These are phyloP conservation scores for Emydura subglobosa DNA, from an alignment of 2,113 vertebrate genomes.

Conservation along the genomic window DNA sequence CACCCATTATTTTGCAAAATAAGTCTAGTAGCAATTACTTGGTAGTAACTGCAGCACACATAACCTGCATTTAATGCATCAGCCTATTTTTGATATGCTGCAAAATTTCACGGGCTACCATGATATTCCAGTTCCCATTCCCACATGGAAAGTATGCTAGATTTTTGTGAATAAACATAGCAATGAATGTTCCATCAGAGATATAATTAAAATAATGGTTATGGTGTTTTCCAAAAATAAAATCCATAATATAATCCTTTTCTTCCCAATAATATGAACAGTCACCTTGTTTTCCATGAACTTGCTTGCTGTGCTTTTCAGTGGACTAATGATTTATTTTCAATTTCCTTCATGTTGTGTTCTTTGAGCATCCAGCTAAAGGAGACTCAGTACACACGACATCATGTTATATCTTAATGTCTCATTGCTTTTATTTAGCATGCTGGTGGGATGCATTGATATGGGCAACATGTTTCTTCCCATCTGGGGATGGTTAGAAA, in stretches of 20 bases:
- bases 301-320: background rate
- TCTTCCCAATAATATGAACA: conserved; percentile 30
- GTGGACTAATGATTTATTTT: background rate
- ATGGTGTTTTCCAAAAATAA: conserved; percentile 47
- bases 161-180: conserved; percentile 33
- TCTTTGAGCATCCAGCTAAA: background rate
- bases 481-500: too few species aligned
- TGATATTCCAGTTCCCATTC: background rate
- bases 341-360: background rate
- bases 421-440: background rate
- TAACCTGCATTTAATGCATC: too few species aligned
- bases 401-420: background rate
- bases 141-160: background rate
- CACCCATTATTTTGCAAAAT: background rate
- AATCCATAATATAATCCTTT: conserved; percentile 48
- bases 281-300: background rate
- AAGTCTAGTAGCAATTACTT: too few species aligned
- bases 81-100: too few species aligned
- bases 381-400: background rate
- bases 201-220: too few species aligned
- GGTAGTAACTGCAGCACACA: too few species aligned
- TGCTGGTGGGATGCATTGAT: too few species aligned
- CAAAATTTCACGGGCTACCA: too few species aligned
- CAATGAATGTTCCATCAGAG: background rate
- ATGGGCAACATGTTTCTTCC: too few species aligned